Percentiles rank a stretch among this genome's conserved stretches.
Evolutionary conservation across 2,113 vertebrate genomes (phyloP).

Genomic region (Nycticryphes semicollaris): DNA sequence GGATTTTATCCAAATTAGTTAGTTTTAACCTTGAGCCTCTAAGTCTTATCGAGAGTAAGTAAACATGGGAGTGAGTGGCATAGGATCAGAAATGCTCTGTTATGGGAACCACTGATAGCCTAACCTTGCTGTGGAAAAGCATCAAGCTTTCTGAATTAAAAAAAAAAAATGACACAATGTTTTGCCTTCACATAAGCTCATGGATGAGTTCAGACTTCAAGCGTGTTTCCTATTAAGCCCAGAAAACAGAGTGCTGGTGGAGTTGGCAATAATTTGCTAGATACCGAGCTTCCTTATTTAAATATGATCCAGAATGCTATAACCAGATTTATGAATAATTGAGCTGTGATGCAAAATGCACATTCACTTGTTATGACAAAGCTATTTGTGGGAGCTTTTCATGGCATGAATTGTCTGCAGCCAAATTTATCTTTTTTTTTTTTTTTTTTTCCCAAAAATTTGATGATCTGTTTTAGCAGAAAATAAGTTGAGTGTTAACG

Average conservation of each 20-base stretch:
- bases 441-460: background rate
- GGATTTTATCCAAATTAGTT: background rate
- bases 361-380: background rate
- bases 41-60: background rate
- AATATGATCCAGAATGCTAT: background rate
- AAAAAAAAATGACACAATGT: background rate
- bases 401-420: background rate
- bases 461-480: background rate
- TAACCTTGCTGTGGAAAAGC: background rate
- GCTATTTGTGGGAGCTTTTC: background rate
- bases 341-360: background rate
- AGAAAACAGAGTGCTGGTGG: background rate
- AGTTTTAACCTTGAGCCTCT: background rate
- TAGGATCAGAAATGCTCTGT: background rate
- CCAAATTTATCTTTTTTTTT: background rate
- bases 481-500: background rate
- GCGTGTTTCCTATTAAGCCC: background rate
- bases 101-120: background rate
- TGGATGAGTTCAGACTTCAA: background rate
- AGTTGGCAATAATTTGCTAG: background rate
- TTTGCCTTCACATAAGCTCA: background rate
- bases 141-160: background rate
- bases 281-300: background rate
- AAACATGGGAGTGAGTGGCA: background rate
- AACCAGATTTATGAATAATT: background rate